These are phyloP conservation scores for Pluvialis apricaria DNA, from an alignment of 2,113 vertebrate species.

Conservation along the genomic window DNA sequence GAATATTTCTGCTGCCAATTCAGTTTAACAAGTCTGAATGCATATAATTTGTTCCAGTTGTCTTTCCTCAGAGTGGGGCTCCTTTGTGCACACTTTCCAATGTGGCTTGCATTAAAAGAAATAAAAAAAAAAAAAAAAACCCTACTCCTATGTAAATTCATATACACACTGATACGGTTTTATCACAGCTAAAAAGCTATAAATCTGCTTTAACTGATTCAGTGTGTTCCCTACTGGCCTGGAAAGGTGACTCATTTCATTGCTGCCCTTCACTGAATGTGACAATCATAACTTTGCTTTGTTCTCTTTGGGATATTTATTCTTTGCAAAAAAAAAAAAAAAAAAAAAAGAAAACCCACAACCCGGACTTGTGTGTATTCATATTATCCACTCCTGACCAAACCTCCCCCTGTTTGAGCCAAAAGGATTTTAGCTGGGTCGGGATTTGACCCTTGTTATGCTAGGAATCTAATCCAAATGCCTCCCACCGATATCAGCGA, in stretches of 20 bases:
- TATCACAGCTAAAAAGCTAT: conserved; percentile 54
- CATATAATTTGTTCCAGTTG: conserved; percentile 78
- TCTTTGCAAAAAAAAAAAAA: neutral
- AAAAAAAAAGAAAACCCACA: neutral
- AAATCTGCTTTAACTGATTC: conserved; percentile 51
- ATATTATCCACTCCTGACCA: neutral
- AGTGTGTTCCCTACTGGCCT: neutral
- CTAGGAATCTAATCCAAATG: conserved; percentile 28
- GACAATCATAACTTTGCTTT: neutral
- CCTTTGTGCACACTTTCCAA: conserved; percentile 55
- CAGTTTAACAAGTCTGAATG: conserved; percentile 75
- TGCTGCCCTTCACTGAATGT: neutral
- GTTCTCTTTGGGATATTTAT: neutral
- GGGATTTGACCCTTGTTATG: conserved; percentile 22
- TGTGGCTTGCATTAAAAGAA: conserved; percentile 72
- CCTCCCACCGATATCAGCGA: neutral
- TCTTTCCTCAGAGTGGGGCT: conserved; percentile 52
- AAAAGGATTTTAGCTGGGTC: conserved; percentile 8
- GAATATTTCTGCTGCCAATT: conserved; percentile 72
- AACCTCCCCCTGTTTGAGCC: neutral
- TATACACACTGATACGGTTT: conserved; percentile 51
- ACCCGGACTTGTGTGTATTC: neutral
- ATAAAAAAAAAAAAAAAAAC: neutral
- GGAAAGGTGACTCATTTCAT: conserved; percentile 16
- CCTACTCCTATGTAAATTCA: conserved; percentile 30